Base-by-base conservation (phyloP, 2,888 invertebrate species). In the Tiliacea aurago region DNA sequence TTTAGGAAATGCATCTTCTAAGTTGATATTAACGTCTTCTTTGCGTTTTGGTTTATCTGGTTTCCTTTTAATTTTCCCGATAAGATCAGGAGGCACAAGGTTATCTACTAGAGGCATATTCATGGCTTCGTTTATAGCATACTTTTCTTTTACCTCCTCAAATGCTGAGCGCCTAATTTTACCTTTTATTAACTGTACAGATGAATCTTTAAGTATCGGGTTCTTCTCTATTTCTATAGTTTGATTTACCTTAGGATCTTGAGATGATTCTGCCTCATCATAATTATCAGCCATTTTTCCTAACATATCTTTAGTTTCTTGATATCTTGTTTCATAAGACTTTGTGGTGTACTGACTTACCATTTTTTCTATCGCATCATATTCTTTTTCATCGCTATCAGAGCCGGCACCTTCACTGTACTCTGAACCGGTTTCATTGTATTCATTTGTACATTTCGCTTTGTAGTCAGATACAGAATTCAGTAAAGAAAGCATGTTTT, bases 221-320 rank as follows among this genome's bases (percentile, higher is more conserved):
- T 93, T 87, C 45, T 87, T 83, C 53, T 80, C 80, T 65, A 92
- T 85, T 70, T 85, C 83, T 62, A 87, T 63, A 56, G 72, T 78
- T 15, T 64, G 55, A 51, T 72, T 79, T 33, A 68, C 53, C 55
- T 84, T 80, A 6, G 75, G 62, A 18, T 67, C 49, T 59, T 74
- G 70, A 74, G 78, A 80, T 53, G 71, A 64, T 49, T 87, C 84
- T 28, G 89, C 88, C 55, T 93, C 88, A 5, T 96, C 95, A 72
- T 92, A 92, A 59, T 85, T 88, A 80, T 95, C 94, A 23, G 96
- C 95, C 87, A 96, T 86, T 83, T 92, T 91, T 4, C 87, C 80
- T 6, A 96, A 89, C 94, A 96, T 93, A n/a, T 93, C 92, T 80
- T 94, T 94, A 15, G 95, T 96, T 87, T 96, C 95, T 84, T 94